Conservation (phyloP, 2,888 invertebrate genomes). For the Archaeoteleia sp. region DNA sequence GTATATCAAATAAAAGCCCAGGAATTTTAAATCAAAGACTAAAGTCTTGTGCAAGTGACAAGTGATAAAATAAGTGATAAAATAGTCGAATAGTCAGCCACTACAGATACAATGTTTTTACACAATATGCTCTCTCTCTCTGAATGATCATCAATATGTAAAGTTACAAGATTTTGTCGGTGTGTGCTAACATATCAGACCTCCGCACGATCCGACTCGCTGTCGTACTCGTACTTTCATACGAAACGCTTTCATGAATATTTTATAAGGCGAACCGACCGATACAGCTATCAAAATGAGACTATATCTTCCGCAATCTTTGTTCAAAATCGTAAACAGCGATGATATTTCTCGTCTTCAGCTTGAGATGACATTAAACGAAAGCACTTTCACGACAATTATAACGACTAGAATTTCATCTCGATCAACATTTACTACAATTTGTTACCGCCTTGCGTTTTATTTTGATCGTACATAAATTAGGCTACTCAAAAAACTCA, state of each 20-base stretch:
- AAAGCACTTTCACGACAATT: conserved; percentile 8
- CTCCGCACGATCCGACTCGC: conserved; percentile 9
- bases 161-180: conserved; percentile 15
- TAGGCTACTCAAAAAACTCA: too few relatives aligned
- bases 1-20: not conserved
- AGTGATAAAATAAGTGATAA: not conserved
- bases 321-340: conserved; percentile 24
- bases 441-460: not conserved
- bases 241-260: conserved; percentile 52
- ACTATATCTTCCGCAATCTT: conserved; percentile 23
- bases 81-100: too few relatives aligned
- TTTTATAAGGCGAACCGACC: conserved; percentile 52
- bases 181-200: conserved; percentile 6
- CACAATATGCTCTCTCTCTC: not conserved
- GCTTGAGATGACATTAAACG: not conserved
- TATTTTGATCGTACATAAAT: too few relatives aligned
- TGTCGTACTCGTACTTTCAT: conserved; percentile 17
- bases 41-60: not conserved
- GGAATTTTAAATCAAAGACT: conserved; percentile 5
- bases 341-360: conserved; percentile 3
- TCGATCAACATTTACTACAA: conserved; percentile 7
- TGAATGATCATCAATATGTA: conserved; percentile 14
- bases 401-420: conserved; percentile 14
- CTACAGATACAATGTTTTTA: not conserved
- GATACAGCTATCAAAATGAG: conserved; percentile 47